Base-by-base conservation (phyloP, 2,113 vertebrate genomes). In the Nibea coibor region DNA sequence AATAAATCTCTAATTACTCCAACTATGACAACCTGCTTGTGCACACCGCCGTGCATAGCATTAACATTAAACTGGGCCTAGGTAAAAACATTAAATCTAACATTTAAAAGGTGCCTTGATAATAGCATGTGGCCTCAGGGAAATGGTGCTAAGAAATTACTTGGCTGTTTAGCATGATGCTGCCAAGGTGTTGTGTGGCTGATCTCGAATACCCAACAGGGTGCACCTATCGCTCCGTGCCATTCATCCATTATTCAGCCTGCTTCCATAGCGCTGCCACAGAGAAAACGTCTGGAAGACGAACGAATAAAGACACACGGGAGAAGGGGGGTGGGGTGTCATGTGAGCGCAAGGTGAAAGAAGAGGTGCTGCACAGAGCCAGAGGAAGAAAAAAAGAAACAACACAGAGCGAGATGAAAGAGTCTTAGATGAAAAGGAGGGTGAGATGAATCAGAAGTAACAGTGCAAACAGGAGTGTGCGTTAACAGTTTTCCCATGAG, bases 181-280 rank as follows among this genome's bases (percentile, higher is more conserved):
- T 62, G 28, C 61, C 26, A 77, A 73, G 64, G 26, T 57, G 72
- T 54, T 15, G 69, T n/a, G 74, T 54, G 65, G 24, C 42, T 45
- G 39, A 86, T 45, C 1, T 15, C 50, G 66, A 65, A 71, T 43
- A 87, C 71, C 68, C 43, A 78, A 83, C 56, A 80, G 80, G 62
- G 74, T 80, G 72, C 74, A 87, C 72, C n/a, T 28, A 67, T 83
- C 76, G 15, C 72, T 88, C 69, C 3, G 57, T 82, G 82, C 67
- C 56, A 72, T 78, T 89, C 73, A 93, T 95, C 75, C 56, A 93
- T 94, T 93, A 93, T 94, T 94, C 62, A 93, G 73, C 54, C 75
- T 69, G 48, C 86, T 89, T 91, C 66, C 73, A 81, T 50, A 58
- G 61, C 14, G 43, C 67, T 69, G 72, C 69, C 35, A 68, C 75